phyloP scores from a whole-genome alignment of 2,888 invertebrate genomes.

The Idaea aversata region DNA sequence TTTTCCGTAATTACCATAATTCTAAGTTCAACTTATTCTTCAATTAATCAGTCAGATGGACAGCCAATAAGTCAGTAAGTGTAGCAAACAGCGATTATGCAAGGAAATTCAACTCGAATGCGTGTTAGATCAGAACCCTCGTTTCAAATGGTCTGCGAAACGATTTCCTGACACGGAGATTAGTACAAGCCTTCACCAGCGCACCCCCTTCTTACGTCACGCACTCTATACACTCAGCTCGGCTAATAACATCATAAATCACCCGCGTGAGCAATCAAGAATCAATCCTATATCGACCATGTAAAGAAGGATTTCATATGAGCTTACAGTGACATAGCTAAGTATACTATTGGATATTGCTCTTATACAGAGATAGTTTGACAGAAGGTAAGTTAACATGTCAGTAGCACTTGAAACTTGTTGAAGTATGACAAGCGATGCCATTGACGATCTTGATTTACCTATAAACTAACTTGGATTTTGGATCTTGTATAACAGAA shows the following conservation, averaged over 20 bases:
- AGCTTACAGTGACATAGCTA: constrained; percentile 28
- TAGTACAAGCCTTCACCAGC: constrained; percentile 79
- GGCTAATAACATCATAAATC: constrained; percentile 57
- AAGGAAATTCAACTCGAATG: constrained; percentile 70
- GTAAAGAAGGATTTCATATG: constrained; percentile 50
- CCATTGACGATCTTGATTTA: constrained; percentile 50
- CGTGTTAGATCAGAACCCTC: constrained; percentile 73
- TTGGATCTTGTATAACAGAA: constrained; percentile 6
- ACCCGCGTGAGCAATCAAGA: constrained; percentile 43
- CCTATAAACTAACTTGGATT: constrained; percentile 5
- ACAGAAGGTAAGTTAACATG: constrained; percentile 79
- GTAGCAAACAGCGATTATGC: constrained; percentile 66
- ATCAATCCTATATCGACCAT: constrained; percentile 43
- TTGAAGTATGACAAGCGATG: constrained; percentile 58
- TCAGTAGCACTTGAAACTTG: constrained; percentile 70
- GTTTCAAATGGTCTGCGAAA: constrained; percentile 79
- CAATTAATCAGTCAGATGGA: constrained; percentile 46
- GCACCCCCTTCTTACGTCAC: constrained; percentile 78
- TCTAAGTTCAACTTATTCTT: not conserved
- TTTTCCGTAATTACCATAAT: not conserved
- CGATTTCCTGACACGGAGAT: constrained; percentile 81
- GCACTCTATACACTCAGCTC: constrained; percentile 62
- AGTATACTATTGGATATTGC: constrained; percentile 38
- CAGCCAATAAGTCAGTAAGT: constrained; percentile 58
- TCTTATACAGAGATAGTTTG: constrained; percentile 68